Conservation (phyloP, 1,140 invertebrate species). For the Atopsyche davidsoni region DNA sequence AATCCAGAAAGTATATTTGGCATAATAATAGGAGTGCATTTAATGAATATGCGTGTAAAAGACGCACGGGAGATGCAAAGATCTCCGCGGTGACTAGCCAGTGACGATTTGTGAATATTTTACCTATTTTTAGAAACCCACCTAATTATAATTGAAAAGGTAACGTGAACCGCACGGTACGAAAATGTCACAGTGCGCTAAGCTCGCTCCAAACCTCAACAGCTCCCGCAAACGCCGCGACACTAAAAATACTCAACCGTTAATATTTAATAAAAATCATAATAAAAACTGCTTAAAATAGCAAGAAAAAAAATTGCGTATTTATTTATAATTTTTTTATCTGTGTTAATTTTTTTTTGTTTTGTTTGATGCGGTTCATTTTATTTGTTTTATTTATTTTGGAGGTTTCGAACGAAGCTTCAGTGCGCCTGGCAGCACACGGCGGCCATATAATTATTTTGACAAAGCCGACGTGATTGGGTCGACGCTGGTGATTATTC, state of each 20-base stretch:
- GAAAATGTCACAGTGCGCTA: constrained; percentile 24
- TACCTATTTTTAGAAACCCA: constrained; percentile 45
- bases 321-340: background rate
- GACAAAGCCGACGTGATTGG: constrained; percentile 17
- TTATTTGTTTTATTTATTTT: background rate
- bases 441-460: constrained; percentile 14
- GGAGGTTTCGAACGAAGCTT: background rate
- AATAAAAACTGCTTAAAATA: background rate
- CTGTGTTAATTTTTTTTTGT: background rate
- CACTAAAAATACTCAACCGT: background rate
- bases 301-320: background rate
- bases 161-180: constrained; percentile 45
- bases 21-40: too few species aligned
- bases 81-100: constrained; percentile 17
- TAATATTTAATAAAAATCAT: background rate
- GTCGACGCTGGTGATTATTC: constrained; percentile 1
- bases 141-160: constrained; percentile 47
- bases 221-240: constrained; percentile 3
- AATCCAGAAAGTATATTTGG: background rate
- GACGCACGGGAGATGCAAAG: constrained; percentile 11
- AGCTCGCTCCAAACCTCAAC: constrained; percentile 11
- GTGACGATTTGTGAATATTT: constrained; percentile 36
- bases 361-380: background rate
- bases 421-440: constrained; percentile 7
- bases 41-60: too few species aligned